Percentiles rank a stretch among this genome's conserved stretches.
These are phyloP conservation scores for Heterohyrax brucei DNA, from an alignment of 2,797 vertebrate genomes.

Conservation along the genomic window DNA sequence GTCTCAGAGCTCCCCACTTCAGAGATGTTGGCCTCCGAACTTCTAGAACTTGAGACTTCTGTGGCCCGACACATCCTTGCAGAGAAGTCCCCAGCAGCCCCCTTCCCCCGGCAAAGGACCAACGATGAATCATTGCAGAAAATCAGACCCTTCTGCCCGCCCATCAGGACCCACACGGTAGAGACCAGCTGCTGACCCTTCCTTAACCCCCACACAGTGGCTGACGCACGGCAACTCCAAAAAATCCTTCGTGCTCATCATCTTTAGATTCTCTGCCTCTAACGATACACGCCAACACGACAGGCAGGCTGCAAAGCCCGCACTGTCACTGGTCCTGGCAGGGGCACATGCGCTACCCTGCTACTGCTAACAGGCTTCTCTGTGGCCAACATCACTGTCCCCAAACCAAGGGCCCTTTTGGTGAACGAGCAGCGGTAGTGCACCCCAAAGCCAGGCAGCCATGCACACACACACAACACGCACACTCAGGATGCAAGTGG, in stretches of 20 bases:
- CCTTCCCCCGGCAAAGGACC: not conserved
- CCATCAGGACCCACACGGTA: not conserved
- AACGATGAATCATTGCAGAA: not conserved
- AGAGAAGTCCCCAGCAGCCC: not conserved
- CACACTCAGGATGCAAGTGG: rapidly evolving
- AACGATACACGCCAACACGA: constrained; percentile 88
- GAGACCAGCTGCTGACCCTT: not conserved
- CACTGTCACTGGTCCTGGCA: constrained; percentile 70
- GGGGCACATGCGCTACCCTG: constrained; percentile 44
- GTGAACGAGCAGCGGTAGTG: not conserved
- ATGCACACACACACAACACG: rapidly evolving
- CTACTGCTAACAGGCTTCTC: constrained; percentile 62
- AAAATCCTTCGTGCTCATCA: constrained; percentile 86
- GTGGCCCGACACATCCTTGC: not conserved
- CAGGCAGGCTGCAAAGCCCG: constrained; percentile 84
- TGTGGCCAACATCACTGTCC: not conserved
- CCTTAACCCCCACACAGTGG: not conserved
- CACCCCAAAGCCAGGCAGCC: not conserved
- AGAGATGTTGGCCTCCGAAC: not conserved
- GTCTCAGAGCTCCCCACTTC: not conserved
- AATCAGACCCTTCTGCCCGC: not conserved
- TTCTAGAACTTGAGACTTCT: not conserved
- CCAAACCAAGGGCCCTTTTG: not conserved
- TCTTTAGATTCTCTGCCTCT: constrained; percentile 87
- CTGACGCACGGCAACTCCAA: constrained; percentile 66